These are phyloP conservation scores for Jacana jacana DNA, from an alignment of 2,113 vertebrate species.

Conservation along the genomic window DNA sequence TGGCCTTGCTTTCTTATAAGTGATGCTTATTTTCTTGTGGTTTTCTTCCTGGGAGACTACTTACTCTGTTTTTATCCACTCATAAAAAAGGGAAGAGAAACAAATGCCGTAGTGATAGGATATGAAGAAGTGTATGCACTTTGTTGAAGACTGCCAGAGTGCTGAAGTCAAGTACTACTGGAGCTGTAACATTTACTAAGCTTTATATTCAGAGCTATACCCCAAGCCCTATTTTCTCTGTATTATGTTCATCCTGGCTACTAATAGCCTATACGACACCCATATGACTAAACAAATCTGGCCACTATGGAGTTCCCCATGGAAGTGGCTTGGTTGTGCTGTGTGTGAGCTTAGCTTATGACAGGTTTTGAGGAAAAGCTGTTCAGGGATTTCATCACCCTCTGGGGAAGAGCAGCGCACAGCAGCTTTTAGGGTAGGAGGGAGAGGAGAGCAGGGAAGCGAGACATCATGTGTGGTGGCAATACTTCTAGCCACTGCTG, in stretches of 20 bases:
- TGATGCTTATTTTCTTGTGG: not conserved
- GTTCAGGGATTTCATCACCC: not conserved
- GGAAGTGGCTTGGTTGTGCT: not conserved
- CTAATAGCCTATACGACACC: conserved; percentile 8
- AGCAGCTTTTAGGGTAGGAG: not conserved
- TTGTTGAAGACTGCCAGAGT: not conserved
- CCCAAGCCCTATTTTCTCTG: not conserved
- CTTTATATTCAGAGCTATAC: not conserved
- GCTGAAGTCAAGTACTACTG: not conserved
- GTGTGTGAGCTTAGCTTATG: conserved; percentile 21
- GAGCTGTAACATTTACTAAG: not conserved
- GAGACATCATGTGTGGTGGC: not conserved
- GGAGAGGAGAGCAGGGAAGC: not conserved
- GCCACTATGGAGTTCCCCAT: not conserved
- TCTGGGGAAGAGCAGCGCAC: not conserved
- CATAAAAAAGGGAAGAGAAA: not conserved
- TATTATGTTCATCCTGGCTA: not conserved
- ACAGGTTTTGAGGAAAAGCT: not conserved
- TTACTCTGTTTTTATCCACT: not conserved
- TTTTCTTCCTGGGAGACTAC: not conserved
- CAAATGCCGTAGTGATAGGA: not conserved
- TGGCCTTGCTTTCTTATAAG: not conserved
- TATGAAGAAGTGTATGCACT: not conserved
- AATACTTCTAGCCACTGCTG: not conserved
- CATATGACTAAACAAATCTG: not conserved